These are phyloP conservation scores for Clamator glandarius DNA, from an alignment of 2,797 vertebrate species.

Conservation along the genomic window DNA sequence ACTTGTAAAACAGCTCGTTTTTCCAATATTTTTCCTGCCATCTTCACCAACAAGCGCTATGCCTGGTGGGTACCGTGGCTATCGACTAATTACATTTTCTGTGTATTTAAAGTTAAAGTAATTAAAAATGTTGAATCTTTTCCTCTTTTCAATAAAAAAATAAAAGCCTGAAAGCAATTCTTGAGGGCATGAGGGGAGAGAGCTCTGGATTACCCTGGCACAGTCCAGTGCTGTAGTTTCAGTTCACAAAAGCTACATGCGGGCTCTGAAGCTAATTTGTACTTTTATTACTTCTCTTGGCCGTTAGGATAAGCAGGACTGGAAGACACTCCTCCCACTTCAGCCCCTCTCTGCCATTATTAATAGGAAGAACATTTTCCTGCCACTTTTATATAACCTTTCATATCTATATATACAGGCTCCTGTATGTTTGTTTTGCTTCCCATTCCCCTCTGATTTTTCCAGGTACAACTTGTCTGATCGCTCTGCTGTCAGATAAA, in stretches of 20 bases:
- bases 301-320: neutral
- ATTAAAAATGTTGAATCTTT: neutral
- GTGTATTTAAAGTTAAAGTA: neutral
- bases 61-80: neutral
- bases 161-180: neutral
- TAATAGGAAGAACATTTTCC: neutral
- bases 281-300: neutral
- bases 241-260: neutral
- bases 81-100: neutral
- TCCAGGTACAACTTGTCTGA: slow-evolving; percentile 93
- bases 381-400: neutral
- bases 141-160: neutral
- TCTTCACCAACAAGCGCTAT: neutral
- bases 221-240: neutral
- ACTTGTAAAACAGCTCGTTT: neutral
- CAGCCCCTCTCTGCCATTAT: neutral
- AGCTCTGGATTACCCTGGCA: neutral
- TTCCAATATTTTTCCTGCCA: neutral
- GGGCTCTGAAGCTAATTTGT: neutral
- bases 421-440: neutral
- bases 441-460: neutral
- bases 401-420: too few species aligned
- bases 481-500: slow-evolving; percentile 92
- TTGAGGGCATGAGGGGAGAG: neutral
- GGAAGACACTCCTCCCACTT: neutral